Evolutionary conservation across 2,888 invertebrate genomes (phyloP), one percentile per base, ranked within the genome.

Genomic region (Acanthopleura granulata): DNA sequence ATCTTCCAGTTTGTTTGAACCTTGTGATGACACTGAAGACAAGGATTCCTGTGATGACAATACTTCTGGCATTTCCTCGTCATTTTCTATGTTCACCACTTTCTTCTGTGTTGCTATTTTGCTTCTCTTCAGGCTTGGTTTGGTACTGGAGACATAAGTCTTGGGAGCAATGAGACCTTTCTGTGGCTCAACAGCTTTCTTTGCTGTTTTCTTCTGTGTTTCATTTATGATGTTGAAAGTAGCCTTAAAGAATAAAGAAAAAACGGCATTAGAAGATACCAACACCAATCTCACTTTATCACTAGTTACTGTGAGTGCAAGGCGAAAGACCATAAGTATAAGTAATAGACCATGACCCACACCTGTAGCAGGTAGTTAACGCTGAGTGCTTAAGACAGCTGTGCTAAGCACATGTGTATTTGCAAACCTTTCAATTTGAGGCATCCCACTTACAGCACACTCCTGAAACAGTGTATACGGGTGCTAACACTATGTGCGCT

Each of bases 11-110:
- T 22, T 62, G 16, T n/a, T 12, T 22, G 62, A 62, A 22, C 62
- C 62, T 22, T 62, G 62, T 62, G 62, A 62, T 62, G 62, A 62
- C 15, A 22, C n/a, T n/a, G n/a, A n/a, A n/a, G n/a, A n/a, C n/a
- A n/a, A n/a, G 6, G 66, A 66, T 6, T 27, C 66, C 14, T 66
- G 66, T 6, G 66, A 66, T 16, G 66, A 57, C 22, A 57, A 57
- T 22, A 57, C 12, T 22, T 57, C 57, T 57, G 57, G 57, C 66
- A 66, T 66, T 27, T 66, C 66, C 25, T 66, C 66, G 25, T 66
- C 66, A 66, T 66, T 25, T 6, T 27, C 16, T 16, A 22, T 14
- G 15, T 66, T 66, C 29, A 25, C 25, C 18, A 27, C 25, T 16
- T 27, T 27, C 66, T 66, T 27, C 66, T 22, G 66, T 22, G 22